Evolutionary conservation across 2,888 invertebrate genomes (phyloP).

Genomic region (Tenthredo mesomela): DNA sequence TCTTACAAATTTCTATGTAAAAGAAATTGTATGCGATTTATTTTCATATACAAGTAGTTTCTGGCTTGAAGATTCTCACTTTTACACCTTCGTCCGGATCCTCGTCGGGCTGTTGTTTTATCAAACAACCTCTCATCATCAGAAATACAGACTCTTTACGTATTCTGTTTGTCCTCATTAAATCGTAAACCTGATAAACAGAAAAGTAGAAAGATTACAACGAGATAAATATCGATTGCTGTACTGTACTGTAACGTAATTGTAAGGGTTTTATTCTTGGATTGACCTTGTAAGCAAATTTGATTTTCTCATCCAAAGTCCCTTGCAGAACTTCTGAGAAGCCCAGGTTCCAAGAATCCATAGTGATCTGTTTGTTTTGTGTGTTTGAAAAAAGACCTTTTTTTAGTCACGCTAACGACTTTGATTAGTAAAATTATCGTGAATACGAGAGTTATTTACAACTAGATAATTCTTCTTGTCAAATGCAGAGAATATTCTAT

Average conservation of each 20-base stretch:
- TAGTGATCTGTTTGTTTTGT: conserved; percentile 26
- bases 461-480: conserved; percentile 63
- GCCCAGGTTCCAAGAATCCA: conserved; percentile 74
- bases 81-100: conserved; percentile 83
- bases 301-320: conserved; percentile 78
- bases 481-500: conserved; percentile 69
- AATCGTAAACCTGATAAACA: conserved; percentile 69
- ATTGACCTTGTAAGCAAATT: conserved; percentile 70
- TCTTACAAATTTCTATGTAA: not conserved
- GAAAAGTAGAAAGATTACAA: not conserved
- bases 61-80: conserved; percentile 59
- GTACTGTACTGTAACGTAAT: not conserved
- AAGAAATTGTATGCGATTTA: conserved; percentile 22
- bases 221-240: not conserved
- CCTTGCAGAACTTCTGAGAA: conserved; percentile 81
- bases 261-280: not conserved
- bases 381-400: not conserved
- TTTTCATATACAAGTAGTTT: not conserved
- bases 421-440: not conserved
- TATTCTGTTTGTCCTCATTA: conserved; percentile 67
- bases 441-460: conserved; percentile 57
- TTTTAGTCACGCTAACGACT: not conserved
- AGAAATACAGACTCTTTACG: conserved; percentile 73
- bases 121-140: conserved; percentile 75
- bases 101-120: conserved; percentile 79